Evolutionary conservation across 2,113 vertebrate genomes (phyloP).

Genomic region (Notothenia rossii): DNA sequence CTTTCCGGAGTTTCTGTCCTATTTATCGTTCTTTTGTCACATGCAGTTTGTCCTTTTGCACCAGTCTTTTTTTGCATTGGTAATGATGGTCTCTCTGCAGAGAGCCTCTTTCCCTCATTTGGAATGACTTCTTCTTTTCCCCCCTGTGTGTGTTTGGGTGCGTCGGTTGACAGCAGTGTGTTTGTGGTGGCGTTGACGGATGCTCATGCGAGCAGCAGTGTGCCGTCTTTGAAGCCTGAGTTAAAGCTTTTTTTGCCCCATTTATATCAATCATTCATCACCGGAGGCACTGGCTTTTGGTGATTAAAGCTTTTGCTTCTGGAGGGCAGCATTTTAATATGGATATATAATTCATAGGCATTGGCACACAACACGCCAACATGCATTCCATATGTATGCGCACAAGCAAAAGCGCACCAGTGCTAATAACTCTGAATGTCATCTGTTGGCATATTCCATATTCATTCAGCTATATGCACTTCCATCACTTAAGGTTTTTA

Average conservation of each 20-base stretch:
- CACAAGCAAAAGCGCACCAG: conserved; percentile 9
- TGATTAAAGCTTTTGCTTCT: conserved; percentile 84
- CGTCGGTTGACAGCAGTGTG: conserved; percentile 50
- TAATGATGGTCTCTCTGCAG: conserved; percentile 67
- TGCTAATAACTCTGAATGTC: conserved; percentile 36
- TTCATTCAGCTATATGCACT: conserved; percentile 33
- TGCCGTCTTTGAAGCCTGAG: conserved; percentile 82
- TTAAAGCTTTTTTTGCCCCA: conserved; percentile 81
- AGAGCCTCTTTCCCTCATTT: conserved; percentile 59
- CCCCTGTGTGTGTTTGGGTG: conserved; percentile 1
- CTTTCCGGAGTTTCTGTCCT: conserved; percentile 74
- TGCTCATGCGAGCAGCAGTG: conserved; percentile 64
- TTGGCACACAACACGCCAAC: conserved; percentile 50
- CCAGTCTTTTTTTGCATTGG: conserved; percentile 64
- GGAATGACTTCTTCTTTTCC: conserved; percentile 36
- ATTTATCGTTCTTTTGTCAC: conserved; percentile 71
- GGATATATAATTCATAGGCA: conserved; percentile 85
- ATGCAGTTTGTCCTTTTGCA: conserved; percentile 77
- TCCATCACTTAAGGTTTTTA: conserved; percentile 51
- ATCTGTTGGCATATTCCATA: conserved; percentile 56
- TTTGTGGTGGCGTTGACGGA: conserved; percentile 69
- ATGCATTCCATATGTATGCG: conserved; percentile 28
- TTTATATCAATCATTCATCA: conserved; percentile 89
- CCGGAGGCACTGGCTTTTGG: conserved; percentile 79
- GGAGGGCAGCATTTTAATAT: conserved; percentile 82